phyloP scores from a whole-genome alignment of 2,113 vertebrate species.

The Brachyhypopomus occidentalis region DNA sequence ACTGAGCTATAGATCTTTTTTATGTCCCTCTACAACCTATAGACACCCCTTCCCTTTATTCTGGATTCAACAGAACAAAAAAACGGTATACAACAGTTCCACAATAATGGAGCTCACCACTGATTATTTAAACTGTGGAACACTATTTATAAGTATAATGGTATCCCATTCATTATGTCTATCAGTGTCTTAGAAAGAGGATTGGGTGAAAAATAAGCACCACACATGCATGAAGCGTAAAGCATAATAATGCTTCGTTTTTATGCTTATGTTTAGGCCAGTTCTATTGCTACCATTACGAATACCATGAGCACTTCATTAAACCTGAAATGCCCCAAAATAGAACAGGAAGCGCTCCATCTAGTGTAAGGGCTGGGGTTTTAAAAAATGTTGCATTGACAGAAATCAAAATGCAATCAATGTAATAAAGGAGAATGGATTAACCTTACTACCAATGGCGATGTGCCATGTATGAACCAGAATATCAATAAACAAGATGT shows the following conservation, averaged over 20 bases:
- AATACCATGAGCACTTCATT: conserved; percentile 61
- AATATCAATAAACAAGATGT: conserved; percentile 28
- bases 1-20: too few relatives aligned
- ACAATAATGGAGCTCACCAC: too few relatives aligned
- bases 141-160: too few relatives aligned
- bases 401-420: not conserved
- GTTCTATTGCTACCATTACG: conserved; percentile 35
- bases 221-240: not conserved
- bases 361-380: too few relatives aligned
- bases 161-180: too few relatives aligned
- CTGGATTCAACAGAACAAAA: too few relatives aligned
- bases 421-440: not conserved
- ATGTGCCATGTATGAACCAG: not conserved
- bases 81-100: too few relatives aligned
- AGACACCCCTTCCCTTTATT: too few relatives aligned
- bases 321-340: conserved; percentile 51
- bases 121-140: too few relatives aligned
- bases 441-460: conserved; percentile 16
- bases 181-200: too few relatives aligned
- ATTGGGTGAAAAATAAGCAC: not conserved
- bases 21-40: too few relatives aligned
- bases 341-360: conserved; percentile 11
- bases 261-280: not conserved
- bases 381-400: not conserved
- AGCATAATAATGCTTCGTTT: too few relatives aligned